Conservation (phyloP, 2,888 invertebrate species). For the Lysandra bellargus region DNA sequence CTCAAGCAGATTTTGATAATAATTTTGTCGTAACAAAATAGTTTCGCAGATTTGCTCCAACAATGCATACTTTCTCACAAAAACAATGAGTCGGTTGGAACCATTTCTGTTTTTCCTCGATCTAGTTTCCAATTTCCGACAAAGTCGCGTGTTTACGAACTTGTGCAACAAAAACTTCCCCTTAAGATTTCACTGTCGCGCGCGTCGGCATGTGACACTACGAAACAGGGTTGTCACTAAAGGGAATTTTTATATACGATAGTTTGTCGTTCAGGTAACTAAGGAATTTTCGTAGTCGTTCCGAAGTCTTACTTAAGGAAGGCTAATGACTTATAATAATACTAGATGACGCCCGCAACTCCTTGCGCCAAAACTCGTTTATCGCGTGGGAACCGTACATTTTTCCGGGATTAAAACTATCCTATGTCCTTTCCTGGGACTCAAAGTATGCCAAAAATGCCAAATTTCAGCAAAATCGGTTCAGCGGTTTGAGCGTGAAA, state of each 20-base stretch:
- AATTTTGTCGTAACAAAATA: not conserved
- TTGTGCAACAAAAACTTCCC: slow-evolving; percentile 42
- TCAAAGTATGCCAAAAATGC: no score
- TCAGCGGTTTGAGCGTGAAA: no score
- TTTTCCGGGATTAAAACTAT: no score
- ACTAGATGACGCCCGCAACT: no score
- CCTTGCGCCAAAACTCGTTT: no score
- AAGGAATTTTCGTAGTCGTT: no score
- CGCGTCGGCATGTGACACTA: slow-evolving; percentile 48
- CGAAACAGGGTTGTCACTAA: not conserved
- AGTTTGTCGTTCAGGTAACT: no score
- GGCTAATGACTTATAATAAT: no score
- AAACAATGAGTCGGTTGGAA: not conserved
- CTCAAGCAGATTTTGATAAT: not conserved
- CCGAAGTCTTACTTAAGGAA: no score
- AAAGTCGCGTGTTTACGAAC: slow-evolving; percentile 14
- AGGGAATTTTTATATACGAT: not conserved
- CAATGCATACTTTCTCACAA: slow-evolving; percentile 13
- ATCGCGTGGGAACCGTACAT: no score
- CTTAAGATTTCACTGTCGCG: slow-evolving; percentile 67
- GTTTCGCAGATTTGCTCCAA: not conserved
- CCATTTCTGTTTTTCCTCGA: slow-evolving; percentile 23
- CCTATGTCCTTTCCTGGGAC: no score
- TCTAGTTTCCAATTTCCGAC: slow-evolving; percentile 33
- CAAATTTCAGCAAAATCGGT: no score